Evolutionary conservation across 2,888 invertebrate genomes (phyloP).

Genomic region (Caenorhabditis japonica): DNA sequence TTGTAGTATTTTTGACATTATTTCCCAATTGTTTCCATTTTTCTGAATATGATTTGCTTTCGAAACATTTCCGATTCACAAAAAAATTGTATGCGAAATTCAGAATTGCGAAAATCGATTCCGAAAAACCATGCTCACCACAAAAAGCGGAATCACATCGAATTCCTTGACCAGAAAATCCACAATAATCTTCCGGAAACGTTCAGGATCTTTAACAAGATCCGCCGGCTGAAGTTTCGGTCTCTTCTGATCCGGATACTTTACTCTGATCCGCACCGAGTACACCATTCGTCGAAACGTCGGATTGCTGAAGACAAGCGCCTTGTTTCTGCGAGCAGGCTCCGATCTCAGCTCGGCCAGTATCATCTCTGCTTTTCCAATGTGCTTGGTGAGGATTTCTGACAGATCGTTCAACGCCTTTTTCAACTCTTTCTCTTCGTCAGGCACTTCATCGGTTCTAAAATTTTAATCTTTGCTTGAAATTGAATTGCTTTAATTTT

Average conservation of each 20-base stretch:
- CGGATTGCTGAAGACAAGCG: slow-evolving; percentile 3
- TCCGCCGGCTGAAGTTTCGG: slow-evolving; percentile 4
- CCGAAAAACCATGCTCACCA: background rate
- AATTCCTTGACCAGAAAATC: slow-evolving; percentile 14
- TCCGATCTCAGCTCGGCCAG: slow-evolving; percentile 15
- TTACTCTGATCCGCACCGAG: slow-evolving; percentile 15
- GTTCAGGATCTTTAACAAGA: slow-evolving; percentile 12
- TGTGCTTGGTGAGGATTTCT: background rate
- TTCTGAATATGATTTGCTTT: too few relatives aligned
- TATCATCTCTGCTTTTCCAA: slow-evolving; percentile 4
- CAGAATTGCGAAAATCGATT: too few relatives aligned
- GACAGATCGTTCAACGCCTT: background rate
- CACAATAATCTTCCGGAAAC: slow-evolving; percentile 2
- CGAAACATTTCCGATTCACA: background rate
- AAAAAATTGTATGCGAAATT: background rate
- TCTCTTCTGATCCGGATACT: slow-evolving; percentile 7
- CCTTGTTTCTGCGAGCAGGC: slow-evolving; percentile 12
- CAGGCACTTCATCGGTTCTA: slow-evolving; percentile 6
- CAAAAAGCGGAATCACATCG: slow-evolving; percentile 15
- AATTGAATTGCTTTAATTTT: too few relatives aligned
- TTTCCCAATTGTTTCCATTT: too few relatives aligned
- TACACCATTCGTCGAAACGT: slow-evolving; percentile 32
- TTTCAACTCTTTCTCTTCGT: slow-evolving; percentile 5
- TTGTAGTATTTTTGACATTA: too few relatives aligned
- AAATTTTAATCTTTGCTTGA: background rate